phyloP scores from a whole-genome alignment of 1,140 invertebrate species.

The Streblospio benedicti region DNA sequence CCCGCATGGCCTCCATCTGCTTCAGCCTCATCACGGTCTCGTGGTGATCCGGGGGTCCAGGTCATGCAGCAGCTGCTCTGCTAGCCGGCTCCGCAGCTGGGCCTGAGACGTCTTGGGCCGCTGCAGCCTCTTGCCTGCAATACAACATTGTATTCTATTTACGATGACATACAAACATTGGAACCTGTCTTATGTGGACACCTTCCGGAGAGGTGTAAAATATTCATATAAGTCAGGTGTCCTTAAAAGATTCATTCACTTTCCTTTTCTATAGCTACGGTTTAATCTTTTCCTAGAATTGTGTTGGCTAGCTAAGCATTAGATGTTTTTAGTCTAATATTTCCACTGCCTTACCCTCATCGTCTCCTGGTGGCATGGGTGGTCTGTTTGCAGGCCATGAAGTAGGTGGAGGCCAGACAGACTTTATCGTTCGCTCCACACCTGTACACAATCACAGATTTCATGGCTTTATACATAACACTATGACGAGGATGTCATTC shows the following conservation, averaged over 20 bases:
- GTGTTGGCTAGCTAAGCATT: too few relatives aligned
- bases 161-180: neutral
- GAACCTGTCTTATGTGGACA: too few relatives aligned
- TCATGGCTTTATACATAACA: too few relatives aligned
- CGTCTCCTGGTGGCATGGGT: too few relatives aligned
- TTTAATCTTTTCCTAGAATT: neutral
- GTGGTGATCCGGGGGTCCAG: conserved; percentile 29
- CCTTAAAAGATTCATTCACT: neutral
- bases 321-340: too few relatives aligned
- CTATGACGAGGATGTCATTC: too few relatives aligned
- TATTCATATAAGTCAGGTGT: neutral
- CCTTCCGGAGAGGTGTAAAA: too few relatives aligned
- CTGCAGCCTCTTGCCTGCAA: neutral
- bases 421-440: too few relatives aligned
- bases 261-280: neutral
- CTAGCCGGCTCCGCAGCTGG: conserved; percentile 31
- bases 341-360: too few relatives aligned
- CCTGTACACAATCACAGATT: too few relatives aligned
- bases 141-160: neutral
- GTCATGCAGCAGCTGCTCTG: conserved; percentile 37
- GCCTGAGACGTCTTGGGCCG: conserved; percentile 11
- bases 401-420: too few relatives aligned
- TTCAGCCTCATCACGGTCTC: conserved; percentile 10
- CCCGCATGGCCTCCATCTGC: neutral
- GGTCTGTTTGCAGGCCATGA: too few relatives aligned